Evolutionary conservation across 2,888 invertebrate species (phyloP), one percentile per base, ranked within the genome.

Genomic region (Acrobeloides nanus): DNA sequence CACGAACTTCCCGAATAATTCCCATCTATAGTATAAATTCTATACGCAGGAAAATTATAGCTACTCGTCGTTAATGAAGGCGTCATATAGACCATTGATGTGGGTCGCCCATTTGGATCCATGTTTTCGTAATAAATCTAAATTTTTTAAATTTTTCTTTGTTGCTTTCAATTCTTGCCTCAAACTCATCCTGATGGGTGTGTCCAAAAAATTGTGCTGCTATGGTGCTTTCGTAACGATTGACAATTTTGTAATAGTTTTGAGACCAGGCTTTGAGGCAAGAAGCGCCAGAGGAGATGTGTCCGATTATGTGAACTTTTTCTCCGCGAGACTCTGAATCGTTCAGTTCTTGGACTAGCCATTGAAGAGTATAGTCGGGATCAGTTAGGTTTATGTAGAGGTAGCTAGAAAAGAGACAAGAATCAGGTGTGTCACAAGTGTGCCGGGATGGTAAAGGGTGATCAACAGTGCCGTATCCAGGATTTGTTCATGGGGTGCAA

Each of bases 1-100:
- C 17, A 37, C 43, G 15, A 55, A 42, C 46, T 61, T 52, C 48
- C 72, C 32, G 29, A 29, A 34, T 55, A 57, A 25, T 76, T 89
- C 87, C 90, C 92, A 72, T 93, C 92, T 4, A 93, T 84, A 67
- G 88, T 87, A 75, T 92, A 95, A 75, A 95, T 87, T 73, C 93
- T 81, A 68, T 86, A 89, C 17, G 89, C 89, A 0, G 93, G 88
- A 75, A 93, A 89, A 52, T 85, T 82, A 64, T 82, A 75, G 0
- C 80, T 75, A 64, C 81, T 87, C 0, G 84, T 77, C 0, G 88
- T 87, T 12, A 86, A 77, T 77, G 38, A 38, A 8, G 50, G 50
- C 7, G 51, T 20, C 4, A 35, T 32, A 21, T 51, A 51, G 27
- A 51, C 29, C 4, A 51, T 34, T 8, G 33, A 37, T n/a, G 51